phyloP scores from a whole-genome alignment of 1,140 invertebrate genomes.

The Brachionus calyciflorus region DNA sequence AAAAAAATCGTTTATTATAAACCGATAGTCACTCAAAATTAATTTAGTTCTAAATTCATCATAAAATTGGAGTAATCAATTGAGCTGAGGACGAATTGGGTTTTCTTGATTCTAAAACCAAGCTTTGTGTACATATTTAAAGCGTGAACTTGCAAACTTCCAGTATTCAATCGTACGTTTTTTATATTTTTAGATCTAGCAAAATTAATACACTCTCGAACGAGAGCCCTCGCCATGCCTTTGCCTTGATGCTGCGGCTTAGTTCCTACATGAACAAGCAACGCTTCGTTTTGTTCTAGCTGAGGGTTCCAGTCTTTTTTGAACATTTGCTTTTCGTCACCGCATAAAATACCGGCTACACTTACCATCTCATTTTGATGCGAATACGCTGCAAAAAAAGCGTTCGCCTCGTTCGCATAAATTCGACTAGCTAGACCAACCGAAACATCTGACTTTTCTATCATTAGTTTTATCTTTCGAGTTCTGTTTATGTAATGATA shows the following conservation, averaged over 20 bases:
- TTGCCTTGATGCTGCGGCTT: not conserved
- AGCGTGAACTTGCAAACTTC: not conserved
- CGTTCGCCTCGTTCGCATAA: not conserved
- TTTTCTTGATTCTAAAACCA: slow-evolving; percentile 6
- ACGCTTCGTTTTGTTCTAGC: not conserved
- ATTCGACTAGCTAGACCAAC: not conserved
- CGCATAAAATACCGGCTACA: not conserved
- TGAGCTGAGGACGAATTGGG: too few relatives aligned
- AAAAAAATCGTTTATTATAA: too few relatives aligned
- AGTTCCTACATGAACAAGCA: not conserved
- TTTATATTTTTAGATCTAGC: not conserved
- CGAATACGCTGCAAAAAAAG: not conserved
- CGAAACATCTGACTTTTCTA: not conserved
- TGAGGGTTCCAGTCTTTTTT: not conserved
- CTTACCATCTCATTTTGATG: not conserved
- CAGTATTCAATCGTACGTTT: not conserved
- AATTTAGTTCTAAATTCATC: too few relatives aligned
- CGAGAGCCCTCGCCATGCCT: not conserved
- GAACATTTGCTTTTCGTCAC: not conserved
- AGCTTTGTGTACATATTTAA: slow-evolving; percentile 8
- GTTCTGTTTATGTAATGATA: not conserved
- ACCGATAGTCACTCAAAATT: too few relatives aligned
- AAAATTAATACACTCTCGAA: not conserved
- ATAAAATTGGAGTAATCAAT: too few relatives aligned
- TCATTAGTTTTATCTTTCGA: not conserved